Base-by-base conservation (phyloP, 2,113 vertebrate species). In the Dicentrarchus labrax region DNA sequence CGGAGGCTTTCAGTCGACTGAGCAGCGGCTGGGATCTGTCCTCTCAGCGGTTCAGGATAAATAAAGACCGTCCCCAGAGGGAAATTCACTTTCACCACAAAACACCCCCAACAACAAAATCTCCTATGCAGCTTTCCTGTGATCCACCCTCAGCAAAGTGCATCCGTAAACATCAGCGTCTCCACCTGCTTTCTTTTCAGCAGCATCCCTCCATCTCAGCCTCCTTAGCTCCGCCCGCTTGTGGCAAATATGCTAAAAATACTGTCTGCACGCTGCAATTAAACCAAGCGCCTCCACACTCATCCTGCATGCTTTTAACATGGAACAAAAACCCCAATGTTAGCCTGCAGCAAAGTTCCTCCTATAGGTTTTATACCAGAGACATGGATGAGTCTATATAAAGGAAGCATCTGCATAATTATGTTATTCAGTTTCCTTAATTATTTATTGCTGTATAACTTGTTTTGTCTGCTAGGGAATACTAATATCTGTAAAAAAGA, bases 141-240 rank as follows among this genome's bases (percentile, higher is more conserved):
- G 66, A 64, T 72, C 36, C 4, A 41, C 68, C 39, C 21, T 47
- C 64, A 0, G 75, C 43, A 24, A 68, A 62, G 36, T 12, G 72
- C 67, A 77, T 76, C 72, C n/a, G 87, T 88, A 72, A 89, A 84
- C 85, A 83, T 66, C 76, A 56, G 81, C 80, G 51, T 83, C 79
- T 86, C 85, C 94, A 93, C 92, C 94, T 95, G 94, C 94, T 87
- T 9, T 64, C 65, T 47, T 0, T 61, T 84, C 88, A 81, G 84
- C 90, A 88, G 76, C 91, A 91, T 93, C 92, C 80, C 66, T 86
- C 85, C 82, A 57, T 78, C 83, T 66, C 86, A 50, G 82, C 88
- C 76, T 89, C 83, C 82, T 53, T 79, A 80, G 90, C 93, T 89
- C 94, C 94, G 89, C 93, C 94, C 76, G 82, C 83, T 75, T 67